Evolutionary conservation across 2,113 vertebrate species (phyloP).

Genomic region (Cichladusa arquata): DNA sequence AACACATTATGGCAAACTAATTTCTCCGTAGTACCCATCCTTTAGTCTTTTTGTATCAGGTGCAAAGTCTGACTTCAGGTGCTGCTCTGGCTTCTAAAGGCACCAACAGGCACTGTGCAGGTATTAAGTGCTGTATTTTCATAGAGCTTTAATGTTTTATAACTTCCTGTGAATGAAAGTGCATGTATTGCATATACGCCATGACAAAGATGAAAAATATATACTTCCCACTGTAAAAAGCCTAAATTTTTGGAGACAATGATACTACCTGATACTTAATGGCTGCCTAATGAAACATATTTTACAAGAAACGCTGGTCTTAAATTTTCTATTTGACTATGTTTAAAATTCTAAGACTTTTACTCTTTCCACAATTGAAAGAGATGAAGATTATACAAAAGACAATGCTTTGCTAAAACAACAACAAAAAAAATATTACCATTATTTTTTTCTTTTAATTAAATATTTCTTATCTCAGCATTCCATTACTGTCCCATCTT

Average conservation of each 20-base stretch:
- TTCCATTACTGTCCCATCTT: neutral
- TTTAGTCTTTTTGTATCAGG: neutral
- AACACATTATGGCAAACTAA: neutral
- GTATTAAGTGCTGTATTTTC: neutral
- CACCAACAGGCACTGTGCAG: neutral
- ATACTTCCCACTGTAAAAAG: neutral
- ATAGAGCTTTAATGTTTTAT: neutral
- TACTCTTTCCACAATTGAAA: neutral
- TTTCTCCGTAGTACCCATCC: neutral
- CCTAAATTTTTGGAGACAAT: neutral
- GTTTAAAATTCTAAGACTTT: neutral
- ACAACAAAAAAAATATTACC: neutral
- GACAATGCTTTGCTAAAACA: neutral
- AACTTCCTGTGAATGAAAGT: neutral
- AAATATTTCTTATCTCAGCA: neutral
- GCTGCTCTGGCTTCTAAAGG: neutral
- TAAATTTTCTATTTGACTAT: neutral
- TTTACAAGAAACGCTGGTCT: neutral
- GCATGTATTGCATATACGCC: neutral
- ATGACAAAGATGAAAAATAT: neutral
- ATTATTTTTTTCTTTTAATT: neutral
- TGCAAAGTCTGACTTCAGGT: neutral
- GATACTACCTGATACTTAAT: neutral
- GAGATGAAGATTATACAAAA: neutral
- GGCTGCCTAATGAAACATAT: neutral